Evolutionary conservation across 2,113 vertebrate genomes (phyloP).

Genomic region (Sinocyclocheilus anophthalmus): DNA sequence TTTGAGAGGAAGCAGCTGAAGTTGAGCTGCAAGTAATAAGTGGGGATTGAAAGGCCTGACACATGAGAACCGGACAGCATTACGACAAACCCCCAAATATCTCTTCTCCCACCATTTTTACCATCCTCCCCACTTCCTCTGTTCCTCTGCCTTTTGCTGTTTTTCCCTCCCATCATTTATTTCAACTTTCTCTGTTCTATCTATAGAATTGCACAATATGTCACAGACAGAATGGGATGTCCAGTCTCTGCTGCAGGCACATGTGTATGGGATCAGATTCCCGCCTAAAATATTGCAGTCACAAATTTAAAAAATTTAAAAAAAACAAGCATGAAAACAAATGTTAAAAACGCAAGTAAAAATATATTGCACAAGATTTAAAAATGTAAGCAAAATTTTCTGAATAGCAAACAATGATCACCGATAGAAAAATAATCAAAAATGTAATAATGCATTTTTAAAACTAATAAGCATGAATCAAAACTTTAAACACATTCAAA

Average conservation of each 20-base stretch:
- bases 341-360: no score
- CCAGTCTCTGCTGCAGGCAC: conserved; percentile 25
- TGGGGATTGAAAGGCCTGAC: conserved; percentile 40
- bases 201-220: background rate
- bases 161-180: background rate
- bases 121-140: background rate
- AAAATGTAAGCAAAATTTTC: no score
- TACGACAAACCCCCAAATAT: background rate
- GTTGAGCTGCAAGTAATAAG: conserved; percentile 49
- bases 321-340: no score
- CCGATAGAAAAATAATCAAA: no score
- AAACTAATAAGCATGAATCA: no score
- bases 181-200: background rate
- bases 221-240: background rate
- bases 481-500: no score
- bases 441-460: no score
- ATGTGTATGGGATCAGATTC: background rate
- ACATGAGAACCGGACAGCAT: conserved; percentile 36
- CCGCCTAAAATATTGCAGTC: no score
- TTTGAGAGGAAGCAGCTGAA: conserved; percentile 53
- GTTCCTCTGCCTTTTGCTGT: background rate
- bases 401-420: no score
- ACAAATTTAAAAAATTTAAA: no score
- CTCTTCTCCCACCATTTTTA: background rate
- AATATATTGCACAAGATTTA: no score